Evolutionary conservation across 2,113 vertebrate genomes (phyloP).

Genomic region (Megalops atlanticus): DNA sequence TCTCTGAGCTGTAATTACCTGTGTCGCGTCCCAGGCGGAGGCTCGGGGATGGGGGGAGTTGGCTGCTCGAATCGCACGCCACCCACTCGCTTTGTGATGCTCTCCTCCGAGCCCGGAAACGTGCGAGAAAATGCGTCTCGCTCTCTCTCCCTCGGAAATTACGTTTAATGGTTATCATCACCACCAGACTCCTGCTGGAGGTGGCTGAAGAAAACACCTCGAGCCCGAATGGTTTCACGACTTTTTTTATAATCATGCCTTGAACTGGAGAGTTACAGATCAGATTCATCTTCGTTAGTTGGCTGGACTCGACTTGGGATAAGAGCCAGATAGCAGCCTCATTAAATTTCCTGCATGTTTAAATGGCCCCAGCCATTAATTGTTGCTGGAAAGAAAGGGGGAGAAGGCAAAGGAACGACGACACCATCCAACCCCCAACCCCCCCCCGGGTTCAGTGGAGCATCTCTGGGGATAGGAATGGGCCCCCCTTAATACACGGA

Average conservation of each 20-base stretch:
- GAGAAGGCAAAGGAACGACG: not conserved
- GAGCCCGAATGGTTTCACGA: not conserved
- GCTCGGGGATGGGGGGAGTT: constrained; percentile 15
- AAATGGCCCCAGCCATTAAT: not conserved
- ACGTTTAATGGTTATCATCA: not conserved
- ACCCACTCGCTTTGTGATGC: not conserved
- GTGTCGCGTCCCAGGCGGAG: not conserved
- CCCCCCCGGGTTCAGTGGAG: no score
- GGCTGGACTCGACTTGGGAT: not conserved
- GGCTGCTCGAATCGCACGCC: not conserved
- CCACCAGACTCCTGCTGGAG: no score
- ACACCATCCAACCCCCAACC: no score
- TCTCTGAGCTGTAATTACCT: constrained; percentile 46
- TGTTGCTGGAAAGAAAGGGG: not conserved
- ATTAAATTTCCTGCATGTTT: not conserved
- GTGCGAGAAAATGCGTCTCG: not conserved
- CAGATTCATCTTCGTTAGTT: constrained; percentile 6
- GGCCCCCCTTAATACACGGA: constrained; percentile 34
- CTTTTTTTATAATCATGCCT: not conserved
- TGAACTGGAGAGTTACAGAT: not conserved
- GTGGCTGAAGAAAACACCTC: not conserved
- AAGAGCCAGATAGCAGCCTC: not conserved
- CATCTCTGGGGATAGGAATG: not conserved
- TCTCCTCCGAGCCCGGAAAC: not conserved
- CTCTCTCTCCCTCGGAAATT: no score